Conservation (phyloP, 2,888 invertebrate species). For the Pollenia amentaria region DNA sequence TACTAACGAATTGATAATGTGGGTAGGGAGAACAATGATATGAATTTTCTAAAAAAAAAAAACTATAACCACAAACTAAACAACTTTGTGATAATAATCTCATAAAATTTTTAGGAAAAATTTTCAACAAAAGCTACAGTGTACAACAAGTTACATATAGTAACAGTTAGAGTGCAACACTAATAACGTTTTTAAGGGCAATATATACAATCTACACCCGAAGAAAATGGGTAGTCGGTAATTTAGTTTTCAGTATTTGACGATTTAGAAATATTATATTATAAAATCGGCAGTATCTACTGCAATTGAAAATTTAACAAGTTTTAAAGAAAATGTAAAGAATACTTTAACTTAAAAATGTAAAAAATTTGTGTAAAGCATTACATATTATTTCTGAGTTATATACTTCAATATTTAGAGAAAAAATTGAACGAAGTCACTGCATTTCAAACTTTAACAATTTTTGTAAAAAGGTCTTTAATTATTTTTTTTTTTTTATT, state of each 20-base stretch:
- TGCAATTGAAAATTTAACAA: too few relatives aligned
- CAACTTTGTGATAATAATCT: slow-evolving; percentile 52
- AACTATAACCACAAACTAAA: slow-evolving; percentile 28
- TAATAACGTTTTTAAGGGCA: slow-evolving; percentile 22
- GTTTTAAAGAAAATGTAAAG: too few relatives aligned
- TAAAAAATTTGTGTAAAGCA: too few relatives aligned
- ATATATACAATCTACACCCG: slow-evolving; percentile 1
- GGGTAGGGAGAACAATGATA: slow-evolving; percentile 16
- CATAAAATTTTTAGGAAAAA: slow-evolving; percentile 22
- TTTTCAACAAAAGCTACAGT: slow-evolving; percentile 10
- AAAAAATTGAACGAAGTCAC: too few relatives aligned
- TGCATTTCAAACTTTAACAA: too few relatives aligned
- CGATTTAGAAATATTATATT: too few relatives aligned
- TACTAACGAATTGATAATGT: slow-evolving; percentile 14
- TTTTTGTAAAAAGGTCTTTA: too few relatives aligned
- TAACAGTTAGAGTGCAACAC: slow-evolving; percentile 14
- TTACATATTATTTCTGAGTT: too few relatives aligned
- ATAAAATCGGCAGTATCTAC: too few relatives aligned
- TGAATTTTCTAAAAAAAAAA: slow-evolving; percentile 17
- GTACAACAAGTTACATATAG: slow-evolving; percentile 33
- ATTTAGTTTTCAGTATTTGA: background rate
- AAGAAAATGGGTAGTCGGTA: background rate
- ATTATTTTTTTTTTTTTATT: too few relatives aligned
- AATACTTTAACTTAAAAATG: too few relatives aligned
- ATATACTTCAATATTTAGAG: too few relatives aligned